A percentile compares a stretch with the other conserved stretches of the same genome.
phyloP scores from a whole-genome alignment of 1,140 invertebrate species.

The Drosophila sp. region DNA sequence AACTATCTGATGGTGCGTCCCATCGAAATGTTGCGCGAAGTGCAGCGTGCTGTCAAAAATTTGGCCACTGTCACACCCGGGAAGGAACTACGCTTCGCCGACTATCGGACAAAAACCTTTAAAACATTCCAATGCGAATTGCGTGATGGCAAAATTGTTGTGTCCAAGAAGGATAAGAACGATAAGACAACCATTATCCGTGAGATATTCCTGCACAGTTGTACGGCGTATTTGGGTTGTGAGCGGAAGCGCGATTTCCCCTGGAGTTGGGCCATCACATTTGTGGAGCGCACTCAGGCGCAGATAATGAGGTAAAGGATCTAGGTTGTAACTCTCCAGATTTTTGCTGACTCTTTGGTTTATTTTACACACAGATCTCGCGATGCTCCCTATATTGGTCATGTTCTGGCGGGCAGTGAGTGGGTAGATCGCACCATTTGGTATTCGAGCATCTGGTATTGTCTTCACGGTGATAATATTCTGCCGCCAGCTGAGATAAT shows the following conservation, averaged over 20 bases:
- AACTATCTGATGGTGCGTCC: conserved; percentile 90
- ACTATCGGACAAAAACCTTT: conserved; percentile 89
- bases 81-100: conserved; percentile 91
- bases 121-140: conserved; percentile 91
- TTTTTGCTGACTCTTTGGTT: background rate
- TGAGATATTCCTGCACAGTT: conserved; percentile 77
- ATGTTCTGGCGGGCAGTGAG: conserved; percentile 89
- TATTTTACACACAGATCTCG: conserved; percentile 85
- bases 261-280: conserved; percentile 90
- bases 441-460: conserved; percentile 89
- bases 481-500: conserved; percentile 84
- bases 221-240: conserved; percentile 88
- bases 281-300: conserved; percentile 87
- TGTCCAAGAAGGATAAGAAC: conserved; percentile 87
- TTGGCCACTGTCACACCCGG: conserved; percentile 85
- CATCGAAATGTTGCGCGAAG: conserved; percentile 83
- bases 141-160: conserved; percentile 89
- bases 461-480: conserved; percentile 85
- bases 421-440: conserved; percentile 89
- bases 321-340: background rate
- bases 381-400: conserved; percentile 90
- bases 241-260: conserved; percentile 92
- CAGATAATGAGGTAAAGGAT: conserved; percentile 86
- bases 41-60: conserved; percentile 83
- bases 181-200: conserved; percentile 75